Conservation (phyloP, 1,140 invertebrate species). For the Drosophila fuyamai region DNA sequence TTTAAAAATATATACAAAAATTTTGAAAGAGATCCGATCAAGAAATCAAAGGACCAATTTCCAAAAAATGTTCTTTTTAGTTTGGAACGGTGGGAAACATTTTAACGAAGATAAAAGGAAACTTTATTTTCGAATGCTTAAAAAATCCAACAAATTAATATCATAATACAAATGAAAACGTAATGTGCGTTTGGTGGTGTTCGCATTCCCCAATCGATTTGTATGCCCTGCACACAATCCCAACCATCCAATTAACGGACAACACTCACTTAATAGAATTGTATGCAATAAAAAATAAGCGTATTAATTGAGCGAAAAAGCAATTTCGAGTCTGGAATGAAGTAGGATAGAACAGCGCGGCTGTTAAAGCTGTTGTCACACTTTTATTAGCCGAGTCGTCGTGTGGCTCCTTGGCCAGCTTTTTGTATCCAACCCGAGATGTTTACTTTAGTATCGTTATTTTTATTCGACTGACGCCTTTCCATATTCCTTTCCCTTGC, state of each 20-base stretch:
- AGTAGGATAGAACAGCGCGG: constrained; percentile 47
- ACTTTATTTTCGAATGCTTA: too few relatives aligned
- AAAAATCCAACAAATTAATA: too few relatives aligned
- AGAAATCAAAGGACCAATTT: background rate
- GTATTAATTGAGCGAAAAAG: constrained; percentile 22
- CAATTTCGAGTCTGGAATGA: constrained; percentile 17
- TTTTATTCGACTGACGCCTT: constrained; percentile 18
- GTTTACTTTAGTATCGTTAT: constrained; percentile 27
- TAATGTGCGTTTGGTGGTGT: background rate
- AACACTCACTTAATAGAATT: constrained; percentile 27
- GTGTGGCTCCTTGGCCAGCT: constrained; percentile 18
- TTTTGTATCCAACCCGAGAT: constrained; percentile 25
- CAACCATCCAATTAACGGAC: constrained; percentile 26
- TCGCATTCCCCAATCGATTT: constrained; percentile 20
- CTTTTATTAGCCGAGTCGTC: constrained; percentile 21
- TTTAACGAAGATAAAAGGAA: too few relatives aligned
- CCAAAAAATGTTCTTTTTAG: too few relatives aligned
- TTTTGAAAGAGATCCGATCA: too few relatives aligned
- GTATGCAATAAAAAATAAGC: constrained; percentile 30
- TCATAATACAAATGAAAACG: background rate
- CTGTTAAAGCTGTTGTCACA: constrained; percentile 13
- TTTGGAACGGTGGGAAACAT: too few relatives aligned
- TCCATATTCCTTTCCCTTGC: constrained; percentile 9
- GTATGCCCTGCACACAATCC: constrained; percentile 26
- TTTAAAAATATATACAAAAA: too few relatives aligned